These are phyloP conservation scores for Agrochola circellaris DNA, from an alignment of 2,888 invertebrate genomes.

Conservation along the genomic window DNA sequence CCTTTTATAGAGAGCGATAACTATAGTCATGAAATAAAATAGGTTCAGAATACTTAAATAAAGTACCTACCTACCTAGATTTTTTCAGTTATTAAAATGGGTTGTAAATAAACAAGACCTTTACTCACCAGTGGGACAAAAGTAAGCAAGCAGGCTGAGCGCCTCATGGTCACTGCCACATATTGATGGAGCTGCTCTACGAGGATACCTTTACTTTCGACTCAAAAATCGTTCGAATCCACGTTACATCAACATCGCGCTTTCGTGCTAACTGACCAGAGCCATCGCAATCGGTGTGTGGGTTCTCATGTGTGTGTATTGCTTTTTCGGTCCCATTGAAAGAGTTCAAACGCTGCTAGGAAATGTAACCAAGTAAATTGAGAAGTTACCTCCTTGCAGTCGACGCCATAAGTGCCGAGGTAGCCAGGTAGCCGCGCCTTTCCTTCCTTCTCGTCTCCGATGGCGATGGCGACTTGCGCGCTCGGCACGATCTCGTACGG, in stretches of 20 bases:
- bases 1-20: slow-evolving; percentile 13
- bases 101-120: not conserved
- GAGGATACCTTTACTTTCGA: not conserved
- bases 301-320: not conserved
- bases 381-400: slow-evolving; percentile 82
- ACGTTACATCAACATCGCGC: not conserved
- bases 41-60: not conserved
- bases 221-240: not conserved
- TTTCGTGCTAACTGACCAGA: not conserved
- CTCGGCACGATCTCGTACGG: slow-evolving; percentile 82
- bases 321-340: not conserved
- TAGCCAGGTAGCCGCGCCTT: slow-evolving; percentile 78
- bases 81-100: not conserved
- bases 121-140: not conserved
- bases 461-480: slow-evolving; percentile 63
- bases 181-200: not conserved
- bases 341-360: not conserved
- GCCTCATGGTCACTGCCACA: too few relatives aligned
- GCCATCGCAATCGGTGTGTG: not conserved
- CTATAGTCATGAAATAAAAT: slow-evolving; percentile 14
- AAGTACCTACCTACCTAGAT: not conserved
- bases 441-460: slow-evolving; percentile 72
- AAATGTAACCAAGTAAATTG: not conserved
- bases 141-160: not conserved
- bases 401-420: slow-evolving; percentile 82